Evolutionary conservation across 2,888 invertebrate species (phyloP).

Genomic region (Xylocampa areola): DNA sequence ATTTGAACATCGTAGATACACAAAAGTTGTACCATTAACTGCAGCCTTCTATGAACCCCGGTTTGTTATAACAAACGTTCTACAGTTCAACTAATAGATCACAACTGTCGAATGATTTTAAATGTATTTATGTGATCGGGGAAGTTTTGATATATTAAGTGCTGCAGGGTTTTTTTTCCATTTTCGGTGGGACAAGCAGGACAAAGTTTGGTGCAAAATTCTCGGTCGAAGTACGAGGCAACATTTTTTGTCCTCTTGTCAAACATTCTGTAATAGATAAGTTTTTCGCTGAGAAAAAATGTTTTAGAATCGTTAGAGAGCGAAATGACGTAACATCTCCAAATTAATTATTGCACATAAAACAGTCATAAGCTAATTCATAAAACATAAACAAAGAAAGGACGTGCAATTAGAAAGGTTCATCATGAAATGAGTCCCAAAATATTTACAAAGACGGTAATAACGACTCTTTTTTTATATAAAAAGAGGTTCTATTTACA

Average conservation of each 20-base stretch:
- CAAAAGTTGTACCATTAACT: constrained; percentile 73
- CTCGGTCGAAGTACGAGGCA: background rate
- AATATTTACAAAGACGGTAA: constrained; percentile 53
- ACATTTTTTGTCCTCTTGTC: background rate
- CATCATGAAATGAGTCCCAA: constrained; percentile 30
- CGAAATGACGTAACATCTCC: background rate
- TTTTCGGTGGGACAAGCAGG: constrained; percentile 2
- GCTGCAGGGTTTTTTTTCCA: constrained; percentile 30
- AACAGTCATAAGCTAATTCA: constrained; percentile 41
- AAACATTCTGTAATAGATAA: background rate
- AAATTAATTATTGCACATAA: constrained; percentile 16
- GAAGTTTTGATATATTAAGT: constrained; percentile 59
- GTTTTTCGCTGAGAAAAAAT: no score
- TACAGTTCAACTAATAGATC: constrained; percentile 63
- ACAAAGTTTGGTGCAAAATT: constrained; percentile 5
- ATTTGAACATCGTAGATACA: constrained; percentile 69
- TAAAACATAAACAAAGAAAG: constrained; percentile 38
- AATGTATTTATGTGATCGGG: constrained; percentile 63
- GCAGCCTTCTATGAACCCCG: constrained; percentile 55
- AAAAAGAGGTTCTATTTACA: constrained; percentile 46
- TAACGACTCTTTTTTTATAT: constrained; percentile 40
- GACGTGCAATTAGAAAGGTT: constrained; percentile 31
- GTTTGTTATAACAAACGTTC: constrained; percentile 61
- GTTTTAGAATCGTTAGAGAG: no score
- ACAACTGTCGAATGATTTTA: constrained; percentile 69